Percentiles rank a stretch among this genome's conserved stretches.
Conservation (phyloP, 2,888 invertebrate species). For the Caenorhabditis sinica region DNA sequence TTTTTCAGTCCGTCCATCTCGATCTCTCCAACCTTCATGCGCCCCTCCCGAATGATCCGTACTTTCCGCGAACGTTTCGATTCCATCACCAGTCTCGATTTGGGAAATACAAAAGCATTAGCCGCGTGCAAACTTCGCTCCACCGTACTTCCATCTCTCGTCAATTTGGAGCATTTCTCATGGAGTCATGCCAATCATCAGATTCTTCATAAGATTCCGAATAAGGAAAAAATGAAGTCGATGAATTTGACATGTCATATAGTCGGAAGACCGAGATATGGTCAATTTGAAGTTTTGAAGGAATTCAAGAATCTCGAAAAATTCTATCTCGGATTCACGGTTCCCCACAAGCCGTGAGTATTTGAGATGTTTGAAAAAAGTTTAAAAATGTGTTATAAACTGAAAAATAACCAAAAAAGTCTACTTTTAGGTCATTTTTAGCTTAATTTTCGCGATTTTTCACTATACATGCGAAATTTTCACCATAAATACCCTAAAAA, state of each 20-base stretch:
- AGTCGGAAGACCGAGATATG: slow-evolving; percentile 14
- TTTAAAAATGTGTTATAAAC: background rate
- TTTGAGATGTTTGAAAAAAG: background rate
- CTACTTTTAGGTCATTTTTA: too few species aligned
- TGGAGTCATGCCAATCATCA: slow-evolving; percentile 64
- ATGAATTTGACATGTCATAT: slow-evolving; percentile 53
- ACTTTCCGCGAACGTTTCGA: slow-evolving; percentile 57
- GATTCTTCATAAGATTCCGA: slow-evolving; percentile 46
- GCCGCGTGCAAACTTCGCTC: slow-evolving; percentile 41
- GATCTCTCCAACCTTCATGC: slow-evolving; percentile 50
- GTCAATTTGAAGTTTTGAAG: slow-evolving; percentile 23
- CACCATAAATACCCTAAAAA: too few species aligned
- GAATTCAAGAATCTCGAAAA: slow-evolving; percentile 58
- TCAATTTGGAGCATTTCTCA: slow-evolving; percentile 53
- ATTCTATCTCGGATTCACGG: slow-evolving; percentile 65
- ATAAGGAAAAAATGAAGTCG: slow-evolving; percentile 42
- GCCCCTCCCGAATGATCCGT: slow-evolving; percentile 67
- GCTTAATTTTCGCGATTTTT: too few species aligned
- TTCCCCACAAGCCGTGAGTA: slow-evolving; percentile 57
- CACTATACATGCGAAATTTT: too few species aligned
- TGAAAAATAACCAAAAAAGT: too few species aligned
- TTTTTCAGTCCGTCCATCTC: slow-evolving; percentile 30
- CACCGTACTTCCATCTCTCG: slow-evolving; percentile 55
- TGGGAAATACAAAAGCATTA: slow-evolving; percentile 58
- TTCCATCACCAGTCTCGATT: slow-evolving; percentile 55